Evolutionary conservation across 2,113 vertebrate genomes (phyloP).

Genomic region (Pangasianodon hypophthalmus): DNA sequence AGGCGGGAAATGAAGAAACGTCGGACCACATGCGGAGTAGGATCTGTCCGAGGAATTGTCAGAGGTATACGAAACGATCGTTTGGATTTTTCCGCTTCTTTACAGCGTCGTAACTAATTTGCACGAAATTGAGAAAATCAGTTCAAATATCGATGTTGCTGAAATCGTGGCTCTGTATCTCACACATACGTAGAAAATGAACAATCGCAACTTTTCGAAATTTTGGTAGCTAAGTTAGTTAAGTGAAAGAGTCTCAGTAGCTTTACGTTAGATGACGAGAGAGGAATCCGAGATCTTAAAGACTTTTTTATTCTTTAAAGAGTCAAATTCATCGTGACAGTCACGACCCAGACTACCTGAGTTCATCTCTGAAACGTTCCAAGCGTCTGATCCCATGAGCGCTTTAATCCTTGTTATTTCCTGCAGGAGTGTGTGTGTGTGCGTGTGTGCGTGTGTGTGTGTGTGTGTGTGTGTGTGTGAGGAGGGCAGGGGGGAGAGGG

Average conservation of each 20-base stretch:
- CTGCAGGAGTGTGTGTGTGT: background rate
- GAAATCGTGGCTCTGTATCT: background rate
- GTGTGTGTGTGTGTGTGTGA: background rate
- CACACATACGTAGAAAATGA: background rate
- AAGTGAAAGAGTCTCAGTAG: background rate
- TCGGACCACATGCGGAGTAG: no score
- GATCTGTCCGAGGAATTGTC: no score
- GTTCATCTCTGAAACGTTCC: background rate
- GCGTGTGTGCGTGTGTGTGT: background rate
- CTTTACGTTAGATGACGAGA: background rate
- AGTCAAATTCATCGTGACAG: background rate
- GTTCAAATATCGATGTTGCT: no score
- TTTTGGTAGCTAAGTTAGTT: no score
- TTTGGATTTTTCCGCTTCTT: no score
- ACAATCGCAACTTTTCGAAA: background rate
- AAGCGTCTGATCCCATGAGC: background rate
- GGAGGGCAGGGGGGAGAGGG: background rate
- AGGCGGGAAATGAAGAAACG: background rate
- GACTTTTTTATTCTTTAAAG: background rate
- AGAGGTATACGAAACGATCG: no score
- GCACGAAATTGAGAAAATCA: background rate
- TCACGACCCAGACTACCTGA: background rate
- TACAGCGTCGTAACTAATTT: no score
- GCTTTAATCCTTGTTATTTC: conserved; percentile 1
- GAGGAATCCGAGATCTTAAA: background rate